Evolutionary conservation across 2,113 vertebrate species (phyloP), one percentile per base, ranked within the genome.

Genomic region (Sterna hirundo): DNA sequence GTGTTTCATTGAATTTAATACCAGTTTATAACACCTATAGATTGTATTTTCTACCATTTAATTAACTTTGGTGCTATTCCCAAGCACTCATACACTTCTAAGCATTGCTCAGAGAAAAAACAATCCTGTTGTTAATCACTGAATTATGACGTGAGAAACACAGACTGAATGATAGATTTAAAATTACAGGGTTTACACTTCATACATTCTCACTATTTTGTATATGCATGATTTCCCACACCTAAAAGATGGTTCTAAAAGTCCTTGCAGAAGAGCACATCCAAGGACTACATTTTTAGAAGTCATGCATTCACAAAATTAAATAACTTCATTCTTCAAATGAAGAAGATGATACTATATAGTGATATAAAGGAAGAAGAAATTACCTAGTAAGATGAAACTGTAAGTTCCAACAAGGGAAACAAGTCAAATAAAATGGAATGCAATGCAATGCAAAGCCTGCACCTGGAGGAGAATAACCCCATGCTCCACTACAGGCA

Each of bases 401-500:
- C n/a, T 47, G 1, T n/a, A 87, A 72, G 10, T 65, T 87, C 27
- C 65, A 27, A 68, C 20, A 64, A 51, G 12, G 6, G 15, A 52
- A 90, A 81, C 1, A 55, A 18, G 3, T 40, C 7, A 2, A 21
- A 13, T 8, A 69, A 21, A 78, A 82, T 38, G 38, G 19, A 78
- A 82, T 38, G 38, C 38, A 38, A 38, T 3, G 8, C 84, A 74
- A 78, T 38, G 4, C 17, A 58, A 87, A 69, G 10, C 18, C 14
- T 72, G 10, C 25, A 60, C 7, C 14, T n/a, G 29, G 2, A 6
- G 11, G 77, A 8, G 36, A 83, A 76, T 19, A 72, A 38, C 2
- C 1, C 7, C 20, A 8, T 34, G 19, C 13, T 86, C 3, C 26
- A 34, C 5, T 57, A 44, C 7, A 71, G 7, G 38, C 1, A 1